phyloP scores from a whole-genome alignment of 2,797 vertebrate species.

The Hyperoplus immaculatus region DNA sequence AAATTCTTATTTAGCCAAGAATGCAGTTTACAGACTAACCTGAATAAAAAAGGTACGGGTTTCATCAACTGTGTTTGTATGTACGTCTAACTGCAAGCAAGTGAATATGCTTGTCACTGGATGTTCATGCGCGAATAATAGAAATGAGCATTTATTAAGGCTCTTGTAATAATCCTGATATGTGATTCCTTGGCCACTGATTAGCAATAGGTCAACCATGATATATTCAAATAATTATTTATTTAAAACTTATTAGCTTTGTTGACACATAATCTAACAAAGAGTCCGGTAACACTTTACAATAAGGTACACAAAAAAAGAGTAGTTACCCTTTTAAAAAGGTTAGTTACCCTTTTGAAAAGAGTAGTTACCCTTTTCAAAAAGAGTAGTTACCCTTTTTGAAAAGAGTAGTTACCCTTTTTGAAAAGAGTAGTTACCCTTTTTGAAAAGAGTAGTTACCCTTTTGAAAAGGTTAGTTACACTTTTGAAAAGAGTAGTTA shows the following conservation, averaged over 20 bases:
- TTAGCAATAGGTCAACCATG: neutral
- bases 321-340: too few relatives aligned
- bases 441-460: too few relatives aligned
- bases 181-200: neutral
- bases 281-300: too few relatives aligned
- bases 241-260: constrained; percentile 43
- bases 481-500: too few relatives aligned
- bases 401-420: too few relatives aligned
- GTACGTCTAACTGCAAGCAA: neutral
- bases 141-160: neutral
- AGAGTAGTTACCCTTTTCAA: too few relatives aligned
- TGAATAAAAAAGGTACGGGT: neutral
- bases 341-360: too few relatives aligned
- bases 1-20: neutral
- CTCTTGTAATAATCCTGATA: neutral
- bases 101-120: neutral
- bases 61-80: neutral
- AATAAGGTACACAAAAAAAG: too few relatives aligned
- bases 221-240: constrained; percentile 9
- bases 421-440: too few relatives aligned
- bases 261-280: constrained; percentile 14
- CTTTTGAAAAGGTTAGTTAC: too few relatives aligned
- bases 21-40: neutral
- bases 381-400: too few relatives aligned
- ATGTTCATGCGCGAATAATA: neutral